Evolutionary conservation across 2,888 invertebrate genomes (phyloP), one percentile per base, ranked within the genome.

Genomic region (Charanyca ferruginea): DNA sequence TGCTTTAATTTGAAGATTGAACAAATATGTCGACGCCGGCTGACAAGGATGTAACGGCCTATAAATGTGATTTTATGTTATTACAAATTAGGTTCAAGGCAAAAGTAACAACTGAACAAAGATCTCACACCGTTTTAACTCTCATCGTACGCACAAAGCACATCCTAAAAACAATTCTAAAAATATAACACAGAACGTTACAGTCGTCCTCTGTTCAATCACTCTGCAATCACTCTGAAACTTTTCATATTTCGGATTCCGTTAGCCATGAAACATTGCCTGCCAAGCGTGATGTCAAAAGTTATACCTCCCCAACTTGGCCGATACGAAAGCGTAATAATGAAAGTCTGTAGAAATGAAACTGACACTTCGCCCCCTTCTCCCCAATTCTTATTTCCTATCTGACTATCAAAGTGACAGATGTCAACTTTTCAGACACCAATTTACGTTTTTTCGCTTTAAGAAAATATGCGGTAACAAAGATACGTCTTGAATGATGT

Each of bases 331-430:
- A 68, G 49, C 68, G 65, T 61, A 64, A 67, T 67, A 80, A 83
- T 71, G 63, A 80, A 79, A 81, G 54, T 63, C 55, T n/a, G 44
- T 53, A 55, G 64, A 80, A 71, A 73, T 75, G 73, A 73, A 75
- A 81, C 70, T 75, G 80, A 80, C 81, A 79, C 77, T 60, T 66
- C 32, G 41, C 68, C 73, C 61, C 59, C 58, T 59, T 60, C 61
- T 51, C 61, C 51, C 68, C 62, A 65, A 76, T 78, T 78, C 84
- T 81, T 81, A 85, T 85, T 86, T 85, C 85, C 80, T 78, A 69
- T 57, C 79, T 81, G 87, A 82, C 85, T 80, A 61, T 83, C 82
- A 79, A 83, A 79, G 69, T 83, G 86, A 83, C 85, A 85, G 85
- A 74, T 82, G 80, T 85, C 83, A 85, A 83, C 79, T 76, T 70